Evolutionary conservation across 1,140 invertebrate genomes (phyloP).

Genomic region (Pectinophora gossypiella): DNA sequence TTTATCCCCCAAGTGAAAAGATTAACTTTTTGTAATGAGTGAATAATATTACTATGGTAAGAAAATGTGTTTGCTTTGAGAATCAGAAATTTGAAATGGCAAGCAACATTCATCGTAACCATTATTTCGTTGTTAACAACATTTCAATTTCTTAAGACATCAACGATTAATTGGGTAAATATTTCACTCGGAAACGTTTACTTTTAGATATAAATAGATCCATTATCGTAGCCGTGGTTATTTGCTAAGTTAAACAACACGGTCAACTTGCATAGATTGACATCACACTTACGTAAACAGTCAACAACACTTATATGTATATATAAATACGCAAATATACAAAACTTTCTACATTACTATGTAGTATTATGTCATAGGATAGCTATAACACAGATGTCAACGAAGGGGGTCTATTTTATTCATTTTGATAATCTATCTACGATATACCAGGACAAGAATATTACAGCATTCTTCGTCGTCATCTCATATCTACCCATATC

Average conservation of each 20-base stretch:
- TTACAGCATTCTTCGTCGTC: too few relatives aligned
- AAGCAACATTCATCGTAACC: too few relatives aligned
- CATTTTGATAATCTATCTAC: background rate
- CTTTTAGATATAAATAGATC: background rate
- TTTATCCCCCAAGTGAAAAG: background rate
- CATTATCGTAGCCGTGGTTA: background rate
- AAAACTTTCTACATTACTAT: background rate
- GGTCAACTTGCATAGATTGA: background rate
- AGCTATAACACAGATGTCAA: background rate
- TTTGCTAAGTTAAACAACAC: background rate
- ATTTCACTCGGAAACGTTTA: background rate
- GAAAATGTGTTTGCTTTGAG: too few relatives aligned
- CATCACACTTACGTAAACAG: background rate
- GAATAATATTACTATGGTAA: background rate
- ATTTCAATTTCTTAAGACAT: too few relatives aligned
- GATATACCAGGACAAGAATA: background rate
- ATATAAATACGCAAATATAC: background rate
- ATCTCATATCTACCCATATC: too few relatives aligned
- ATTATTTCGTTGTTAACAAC: too few relatives aligned
- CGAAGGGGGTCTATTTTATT: background rate
- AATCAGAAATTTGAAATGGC: too few relatives aligned
- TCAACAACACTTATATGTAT: background rate
- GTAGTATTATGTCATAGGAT: background rate
- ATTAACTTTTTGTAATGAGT: background rate
- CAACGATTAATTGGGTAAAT: too few relatives aligned